These are phyloP conservation scores for Ephydatia muelleri DNA, from an alignment of 37 sponge, comb jelly and placozoan species.

Conservation along the genomic window DNA sequence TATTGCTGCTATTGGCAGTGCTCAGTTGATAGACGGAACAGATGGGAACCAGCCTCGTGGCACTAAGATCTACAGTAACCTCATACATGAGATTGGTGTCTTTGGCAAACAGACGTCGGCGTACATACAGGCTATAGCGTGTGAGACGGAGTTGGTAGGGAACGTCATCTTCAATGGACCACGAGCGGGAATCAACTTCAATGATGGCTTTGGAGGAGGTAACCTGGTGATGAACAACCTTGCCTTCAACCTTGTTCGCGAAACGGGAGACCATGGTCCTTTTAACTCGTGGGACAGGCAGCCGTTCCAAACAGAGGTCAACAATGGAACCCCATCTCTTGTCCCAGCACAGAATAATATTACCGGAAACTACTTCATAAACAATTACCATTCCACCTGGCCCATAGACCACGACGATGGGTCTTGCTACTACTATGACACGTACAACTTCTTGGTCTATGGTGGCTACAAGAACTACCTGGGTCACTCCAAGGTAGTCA, in stretches of 20 bases:
- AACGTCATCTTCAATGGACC: constrained; percentile 71
- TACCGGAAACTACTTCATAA: constrained; percentile 54
- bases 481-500: constrained; percentile 45
- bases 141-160: constrained; percentile 20
- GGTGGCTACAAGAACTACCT: constrained; percentile 59
- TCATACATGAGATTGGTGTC: constrained; percentile 63
- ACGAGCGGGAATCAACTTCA: constrained; percentile 66
- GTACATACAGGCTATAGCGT: constrained; percentile 46
- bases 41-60: constrained; percentile 45
- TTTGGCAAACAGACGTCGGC: constrained; percentile 59
- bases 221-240: constrained; percentile 37
- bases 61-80: constrained; percentile 35
- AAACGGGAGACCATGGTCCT: constrained; percentile 64
- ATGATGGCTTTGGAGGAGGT: constrained; percentile 70
- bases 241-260: constrained; percentile 60
- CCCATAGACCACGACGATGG: constrained; percentile 72
- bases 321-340: constrained; percentile 25
- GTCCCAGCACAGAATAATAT: constrained; percentile 29
- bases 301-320: constrained; percentile 36
- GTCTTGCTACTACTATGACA: constrained; percentile 56
- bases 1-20: constrained; percentile 38
- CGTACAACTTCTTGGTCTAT: constrained; percentile 55
- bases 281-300: constrained; percentile 67
- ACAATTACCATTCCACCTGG: constrained; percentile 52
- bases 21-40: constrained; percentile 56